phyloP scores from a whole-genome alignment of 2,888 invertebrate genomes.

The Eristalis tenax region DNA sequence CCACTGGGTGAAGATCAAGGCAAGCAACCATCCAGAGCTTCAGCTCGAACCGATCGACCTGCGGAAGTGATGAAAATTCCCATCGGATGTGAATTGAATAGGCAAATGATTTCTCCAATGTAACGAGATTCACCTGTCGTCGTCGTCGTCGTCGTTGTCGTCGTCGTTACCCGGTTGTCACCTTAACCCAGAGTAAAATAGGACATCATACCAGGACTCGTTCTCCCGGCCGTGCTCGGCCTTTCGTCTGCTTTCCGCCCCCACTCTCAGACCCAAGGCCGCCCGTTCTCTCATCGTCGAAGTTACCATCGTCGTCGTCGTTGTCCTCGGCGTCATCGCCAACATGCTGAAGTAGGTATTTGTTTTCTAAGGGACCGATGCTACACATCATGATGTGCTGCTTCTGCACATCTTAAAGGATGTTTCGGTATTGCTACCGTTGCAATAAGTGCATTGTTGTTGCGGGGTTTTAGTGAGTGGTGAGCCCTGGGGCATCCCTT shows the following conservation, averaged over 20 bases:
- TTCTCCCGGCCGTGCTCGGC: slow-evolving; percentile 9
- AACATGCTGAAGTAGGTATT: slow-evolving; percentile 49
- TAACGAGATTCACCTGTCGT: slow-evolving; percentile 49
- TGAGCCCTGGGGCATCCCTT: not conserved
- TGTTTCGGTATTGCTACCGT: slow-evolving; percentile 43
- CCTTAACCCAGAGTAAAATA: slow-evolving; percentile 1
- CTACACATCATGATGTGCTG: slow-evolving; percentile 40
- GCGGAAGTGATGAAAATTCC: slow-evolving; percentile 63
- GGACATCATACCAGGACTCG: not conserved
- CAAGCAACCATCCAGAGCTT: not conserved
- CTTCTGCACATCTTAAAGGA: slow-evolving; percentile 54
- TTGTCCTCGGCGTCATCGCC: slow-evolving; percentile 1
- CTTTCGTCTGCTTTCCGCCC: not conserved
- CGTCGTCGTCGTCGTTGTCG: no score
- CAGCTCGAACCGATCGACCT: slow-evolving; percentile 16
- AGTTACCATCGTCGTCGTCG: not conserved
- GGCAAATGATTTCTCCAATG: slow-evolving; percentile 60
- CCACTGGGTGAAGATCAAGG: not conserved
- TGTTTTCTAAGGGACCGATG: slow-evolving; percentile 46
- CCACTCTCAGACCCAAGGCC: not conserved
- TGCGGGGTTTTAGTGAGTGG: not conserved
- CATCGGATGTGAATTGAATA: slow-evolving; percentile 68
- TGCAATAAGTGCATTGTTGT: slow-evolving; percentile 55
- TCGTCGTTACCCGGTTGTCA: slow-evolving; percentile 18
- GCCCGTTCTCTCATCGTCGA: not conserved